Conservation (phyloP, 2,797 vertebrate species). For the Coilia nasus region DNA sequence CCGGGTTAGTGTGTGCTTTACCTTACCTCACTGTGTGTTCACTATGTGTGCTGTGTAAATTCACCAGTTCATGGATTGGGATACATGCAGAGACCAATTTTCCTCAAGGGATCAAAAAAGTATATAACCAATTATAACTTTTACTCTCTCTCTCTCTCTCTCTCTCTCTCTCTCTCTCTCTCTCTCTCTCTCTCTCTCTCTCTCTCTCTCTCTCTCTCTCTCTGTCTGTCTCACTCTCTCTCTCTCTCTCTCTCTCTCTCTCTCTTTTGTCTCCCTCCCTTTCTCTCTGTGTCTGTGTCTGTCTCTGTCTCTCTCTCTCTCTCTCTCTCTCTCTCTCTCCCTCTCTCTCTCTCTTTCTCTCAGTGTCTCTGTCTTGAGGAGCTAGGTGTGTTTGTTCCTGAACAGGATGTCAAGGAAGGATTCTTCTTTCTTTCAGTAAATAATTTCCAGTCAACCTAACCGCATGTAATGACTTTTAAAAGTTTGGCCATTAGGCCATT, state of each 20-base stretch:
- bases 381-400: slow-evolving; percentile 51
- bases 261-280: neutral
- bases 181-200: neutral
- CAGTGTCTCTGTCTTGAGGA: neutral
- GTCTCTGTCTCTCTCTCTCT: too few species aligned
- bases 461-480: neutral
- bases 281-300: neutral
- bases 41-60: too few species aligned
- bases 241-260: neutral
- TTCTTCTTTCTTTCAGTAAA: slow-evolving; percentile 47
- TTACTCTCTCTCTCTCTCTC: neutral
- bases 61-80: too few species aligned
- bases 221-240: neutral
- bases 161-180: neutral
- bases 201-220: neutral
- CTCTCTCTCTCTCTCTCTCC: neutral
- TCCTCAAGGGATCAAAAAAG: too few species aligned
- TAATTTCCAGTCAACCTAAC: slow-evolving; percentile 3
- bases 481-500: neutral
- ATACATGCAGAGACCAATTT: too few species aligned
- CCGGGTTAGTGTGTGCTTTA: too few species aligned
- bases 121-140: too few species aligned
- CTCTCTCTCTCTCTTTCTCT: neutral
- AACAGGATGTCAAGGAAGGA: slow-evolving; percentile 74
- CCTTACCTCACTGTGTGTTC: too few species aligned